Evolutionary conservation across 2,888 invertebrate species (phyloP).

Genomic region (Diarsia dahlii): DNA sequence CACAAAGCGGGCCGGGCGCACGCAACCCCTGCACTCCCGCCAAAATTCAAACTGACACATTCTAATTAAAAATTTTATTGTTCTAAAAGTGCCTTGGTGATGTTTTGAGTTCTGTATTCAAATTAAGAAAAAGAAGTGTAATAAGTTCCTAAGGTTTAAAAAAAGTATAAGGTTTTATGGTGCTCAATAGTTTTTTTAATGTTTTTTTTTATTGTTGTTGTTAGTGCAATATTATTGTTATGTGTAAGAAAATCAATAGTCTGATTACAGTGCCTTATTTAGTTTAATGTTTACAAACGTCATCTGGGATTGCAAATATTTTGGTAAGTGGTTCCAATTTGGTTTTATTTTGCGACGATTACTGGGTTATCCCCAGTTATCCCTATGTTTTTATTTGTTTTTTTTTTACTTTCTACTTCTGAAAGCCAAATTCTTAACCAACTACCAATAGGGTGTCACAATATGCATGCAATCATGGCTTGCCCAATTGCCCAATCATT

Average conservation of each 20-base stretch:
- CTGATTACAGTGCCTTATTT: constrained; percentile 77
- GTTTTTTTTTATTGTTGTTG: constrained; percentile 18
- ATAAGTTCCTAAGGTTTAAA: constrained; percentile 7
- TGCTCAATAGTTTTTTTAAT: constrained; percentile 27
- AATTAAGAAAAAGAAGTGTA: constrained; percentile 15
- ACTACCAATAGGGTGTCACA: not conserved
- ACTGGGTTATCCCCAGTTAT: too few relatives aligned
- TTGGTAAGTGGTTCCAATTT: constrained; percentile 48
- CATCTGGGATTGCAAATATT: constrained; percentile 48
- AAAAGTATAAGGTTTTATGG: constrained; percentile 10
- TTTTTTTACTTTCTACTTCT: too few relatives aligned
- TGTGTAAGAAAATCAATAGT: constrained; percentile 70
- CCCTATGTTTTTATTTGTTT: too few relatives aligned
- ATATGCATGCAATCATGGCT: too few relatives aligned
- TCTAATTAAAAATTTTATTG: constrained; percentile 38
- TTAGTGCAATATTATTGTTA: constrained; percentile 60
- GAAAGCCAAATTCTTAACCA: not conserved
- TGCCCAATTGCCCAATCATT: too few relatives aligned
- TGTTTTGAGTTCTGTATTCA: constrained; percentile 11
- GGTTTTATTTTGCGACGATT: not conserved
- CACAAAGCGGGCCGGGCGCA: constrained; percentile 83
- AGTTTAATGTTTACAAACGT: constrained; percentile 25
- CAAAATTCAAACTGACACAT: constrained; percentile 74
- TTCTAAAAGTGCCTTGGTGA: constrained; percentile 38
- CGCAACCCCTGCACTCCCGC: constrained; percentile 77